A percentile compares a stretch with the other conserved stretches of the same genome.
Evolutionary conservation across 2,888 invertebrate genomes (phyloP).

Genomic region (Agrotis clavis): DNA sequence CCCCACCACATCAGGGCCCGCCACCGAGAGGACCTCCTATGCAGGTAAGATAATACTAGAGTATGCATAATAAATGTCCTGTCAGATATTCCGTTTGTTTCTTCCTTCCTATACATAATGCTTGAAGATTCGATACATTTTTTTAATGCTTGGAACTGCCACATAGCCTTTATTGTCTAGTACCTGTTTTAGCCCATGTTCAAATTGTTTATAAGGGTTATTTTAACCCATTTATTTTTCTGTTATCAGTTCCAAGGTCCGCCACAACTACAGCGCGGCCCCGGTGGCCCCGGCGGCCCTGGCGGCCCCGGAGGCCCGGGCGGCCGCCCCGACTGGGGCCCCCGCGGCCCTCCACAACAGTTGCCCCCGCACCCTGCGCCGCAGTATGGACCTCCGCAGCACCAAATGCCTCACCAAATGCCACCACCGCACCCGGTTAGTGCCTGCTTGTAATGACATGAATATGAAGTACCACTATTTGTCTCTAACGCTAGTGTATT

Average conservation of each 20-base stretch:
- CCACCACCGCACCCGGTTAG: slow-evolving; percentile 86
- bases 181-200: no score
- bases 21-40: slow-evolving; percentile 92
- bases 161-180: no score
- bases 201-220: not conserved
- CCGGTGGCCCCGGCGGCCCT: slow-evolving; percentile 72
- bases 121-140: no score
- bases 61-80: no score
- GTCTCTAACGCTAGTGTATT: no score
- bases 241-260: slow-evolving; percentile 83
- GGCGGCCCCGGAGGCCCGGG: slow-evolving; percentile 76
- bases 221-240: not conserved
- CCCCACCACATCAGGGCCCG: slow-evolving; percentile 90
- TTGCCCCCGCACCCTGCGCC: slow-evolving; percentile 85
- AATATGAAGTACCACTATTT: no score
- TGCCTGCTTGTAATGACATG: slow-evolving; percentile 2
- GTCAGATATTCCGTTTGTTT: no score
- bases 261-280: slow-evolving; percentile 81
- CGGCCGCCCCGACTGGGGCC: slow-evolving; percentile 85
- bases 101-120: no score
- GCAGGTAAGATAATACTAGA: slow-evolving; percentile 78
- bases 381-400: slow-evolving; percentile 87
- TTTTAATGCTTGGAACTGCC: no score
- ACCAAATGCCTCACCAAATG: slow-evolving; percentile 87
- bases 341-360: slow-evolving; percentile 83